Percentiles rank a stretch among this genome's conserved stretches.
Evolutionary conservation across 2,888 invertebrate species (phyloP).

Genomic region (Anorthoa munda): DNA sequence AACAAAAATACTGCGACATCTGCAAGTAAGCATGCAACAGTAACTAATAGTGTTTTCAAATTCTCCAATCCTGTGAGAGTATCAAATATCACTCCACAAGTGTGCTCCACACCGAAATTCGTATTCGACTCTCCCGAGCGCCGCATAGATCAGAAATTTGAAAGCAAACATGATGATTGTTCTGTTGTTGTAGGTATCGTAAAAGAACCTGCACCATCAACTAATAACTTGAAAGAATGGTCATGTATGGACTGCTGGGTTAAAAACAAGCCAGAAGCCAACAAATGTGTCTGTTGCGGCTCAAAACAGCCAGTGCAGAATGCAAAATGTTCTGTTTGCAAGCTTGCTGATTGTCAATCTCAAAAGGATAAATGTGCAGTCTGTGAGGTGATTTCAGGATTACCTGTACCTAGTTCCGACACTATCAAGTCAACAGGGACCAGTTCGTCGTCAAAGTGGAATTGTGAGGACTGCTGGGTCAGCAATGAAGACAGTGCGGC

Average conservation of each 20-base stretch:
- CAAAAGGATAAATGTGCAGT: constrained; percentile 71
- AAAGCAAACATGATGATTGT: constrained; percentile 58
- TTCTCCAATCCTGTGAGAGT: constrained; percentile 79
- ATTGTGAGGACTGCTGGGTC: constrained; percentile 78
- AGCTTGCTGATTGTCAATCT: constrained; percentile 67
- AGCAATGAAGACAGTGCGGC: constrained; percentile 70
- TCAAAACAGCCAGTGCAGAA: constrained; percentile 63
- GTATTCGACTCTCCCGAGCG: constrained; percentile 78
- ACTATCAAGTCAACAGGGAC: constrained; percentile 41
- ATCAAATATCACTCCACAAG: constrained; percentile 65
- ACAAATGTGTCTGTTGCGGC: constrained; percentile 79
- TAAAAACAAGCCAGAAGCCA: constrained; percentile 70
- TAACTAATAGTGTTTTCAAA: constrained; percentile 70
- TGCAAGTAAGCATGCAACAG: constrained; percentile 66
- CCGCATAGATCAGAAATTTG: constrained; percentile 65
- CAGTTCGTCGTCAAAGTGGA: constrained; percentile 72
- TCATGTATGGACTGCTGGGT: constrained; percentile 77
- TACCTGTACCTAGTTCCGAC: constrained; percentile 36
- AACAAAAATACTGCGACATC: constrained; percentile 38
- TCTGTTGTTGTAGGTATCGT: constrained; percentile 65
- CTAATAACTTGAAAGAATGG: constrained; percentile 68
- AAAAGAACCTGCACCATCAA: constrained; percentile 56
- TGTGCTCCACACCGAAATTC: constrained; percentile 67
- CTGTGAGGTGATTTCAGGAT: constrained; percentile 70
- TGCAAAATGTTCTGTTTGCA: constrained; percentile 73